phyloP scores from a whole-genome alignment of 2,797 vertebrate genomes.

The Acanthurus tractus region DNA sequence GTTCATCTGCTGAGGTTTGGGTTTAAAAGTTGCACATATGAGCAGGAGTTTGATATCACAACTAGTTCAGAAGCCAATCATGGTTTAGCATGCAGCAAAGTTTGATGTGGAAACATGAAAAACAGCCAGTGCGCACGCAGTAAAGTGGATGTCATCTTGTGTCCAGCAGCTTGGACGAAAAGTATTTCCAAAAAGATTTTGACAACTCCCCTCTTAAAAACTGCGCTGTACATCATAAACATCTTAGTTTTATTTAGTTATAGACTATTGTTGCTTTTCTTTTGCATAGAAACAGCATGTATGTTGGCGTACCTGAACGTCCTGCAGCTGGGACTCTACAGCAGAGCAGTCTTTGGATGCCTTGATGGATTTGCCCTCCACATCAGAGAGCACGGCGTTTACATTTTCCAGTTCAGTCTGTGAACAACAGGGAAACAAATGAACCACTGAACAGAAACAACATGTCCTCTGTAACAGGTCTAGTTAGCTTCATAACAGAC shows the following conservation, averaged over 20 bases:
- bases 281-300: not conserved
- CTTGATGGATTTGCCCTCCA: slow-evolving; percentile 95
- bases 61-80: no score
- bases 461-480: not conserved
- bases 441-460: slow-evolving; percentile 1
- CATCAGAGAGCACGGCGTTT: slow-evolving; percentile 87
- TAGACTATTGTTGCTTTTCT: not conserved
- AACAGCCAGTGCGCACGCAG: no score
- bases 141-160: no score
- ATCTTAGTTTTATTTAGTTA: not conserved
- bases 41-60: no score
- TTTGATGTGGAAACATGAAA: no score
- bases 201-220: no score
- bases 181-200: no score
- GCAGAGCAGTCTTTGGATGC: slow-evolving; percentile 92
- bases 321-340: slow-evolving; percentile 96
- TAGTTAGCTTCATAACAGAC: not conserved
- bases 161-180: no score
- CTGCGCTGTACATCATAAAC: no score
- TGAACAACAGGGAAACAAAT: slow-evolving; percentile 12
- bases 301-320: slow-evolving; percentile 88
- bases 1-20: no score
- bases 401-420: slow-evolving; percentile 95
- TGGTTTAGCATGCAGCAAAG: no score
- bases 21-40: no score